Percentiles rank a stretch among this genome's conserved stretches.
These are phyloP conservation scores for Steinernema feltiae DNA, from an alignment of 1,140 invertebrate species.

Conservation along the genomic window DNA sequence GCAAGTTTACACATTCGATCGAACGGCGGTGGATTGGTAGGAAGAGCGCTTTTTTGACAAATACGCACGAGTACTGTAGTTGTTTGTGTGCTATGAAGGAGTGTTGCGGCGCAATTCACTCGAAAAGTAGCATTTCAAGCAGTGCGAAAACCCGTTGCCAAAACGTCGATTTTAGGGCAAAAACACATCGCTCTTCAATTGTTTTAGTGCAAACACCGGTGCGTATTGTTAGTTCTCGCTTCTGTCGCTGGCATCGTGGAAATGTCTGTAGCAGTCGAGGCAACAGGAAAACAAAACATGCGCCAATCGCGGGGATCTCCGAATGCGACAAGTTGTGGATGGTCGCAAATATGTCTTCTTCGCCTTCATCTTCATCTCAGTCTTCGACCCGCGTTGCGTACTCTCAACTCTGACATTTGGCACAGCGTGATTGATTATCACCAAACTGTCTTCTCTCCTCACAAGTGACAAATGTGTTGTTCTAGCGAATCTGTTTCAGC, in stretches of 20 bases:
- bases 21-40: no score
- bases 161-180: not conserved
- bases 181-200: slow-evolving; percentile 1
- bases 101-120: no score
- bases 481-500: slow-evolving; percentile 1
- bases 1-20: no score
- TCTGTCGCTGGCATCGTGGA: no score
- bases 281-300: not conserved
- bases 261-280: no score
- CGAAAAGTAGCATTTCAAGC: not conserved
- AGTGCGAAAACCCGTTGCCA: not conserved
- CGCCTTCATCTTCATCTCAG: not conserved
- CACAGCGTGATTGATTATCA: slow-evolving; percentile 2
- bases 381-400: not conserved
- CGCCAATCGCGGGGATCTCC: not conserved
- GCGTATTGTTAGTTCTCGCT: not conserved
- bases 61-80: no score
- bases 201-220: not conserved
- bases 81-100: no score
- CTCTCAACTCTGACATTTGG: slow-evolving; percentile 1
- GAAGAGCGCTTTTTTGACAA: no score
- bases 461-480: slow-evolving; percentile 13
- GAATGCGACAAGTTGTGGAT: not conserved
- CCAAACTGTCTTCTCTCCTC: slow-evolving; percentile 9
- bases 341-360: not conserved